Base-by-base conservation (phyloP, 2,113 vertebrate species). In the Rhea americana region DNA sequence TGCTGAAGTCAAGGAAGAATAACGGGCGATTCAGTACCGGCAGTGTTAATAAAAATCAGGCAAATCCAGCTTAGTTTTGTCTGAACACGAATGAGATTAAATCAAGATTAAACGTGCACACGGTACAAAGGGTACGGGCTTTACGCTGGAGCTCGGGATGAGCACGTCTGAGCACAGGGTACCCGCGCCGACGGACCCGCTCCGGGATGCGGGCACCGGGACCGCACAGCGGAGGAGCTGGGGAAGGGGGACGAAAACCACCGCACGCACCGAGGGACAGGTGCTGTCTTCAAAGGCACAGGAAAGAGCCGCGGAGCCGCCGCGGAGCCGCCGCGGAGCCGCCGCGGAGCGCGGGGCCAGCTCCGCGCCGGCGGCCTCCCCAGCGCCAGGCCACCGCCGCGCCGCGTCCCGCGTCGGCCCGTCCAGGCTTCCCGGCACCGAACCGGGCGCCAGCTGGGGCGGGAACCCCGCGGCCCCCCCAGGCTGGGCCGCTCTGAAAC, bases 11-110 rank as follows among this genome's bases (percentile, higher is more conserved):
- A 93, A 80, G 74, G 24, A 91, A 88, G 89, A 96, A 93, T 92
- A 95, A 96, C 95, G 93, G 83, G 85, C 93, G 95, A 92, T 95
- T 96, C 95, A 96, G 93, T 93, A 47, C 86, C 39, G 7, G 85
- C 51, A 94, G 86, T 43, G 74, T 89, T 88, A 89, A 94, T 76
- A 93, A 91, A 58, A 94, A 93, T 84, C 88, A 92, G 87, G 85
- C 89, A 95, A 95, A 95, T 94, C 82, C 94, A 93, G 86, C 91
- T 96, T 96, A 95, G 94, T 96, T 96, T 96, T 97, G 93, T 95
- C 92, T 96, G 93, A 95, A 97, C 91, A 95, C 47, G 87, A 93
- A 91, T 92, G 90, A 97, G 95, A 96, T 94, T 91, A 96, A 94
- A 95, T 93, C 95, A 93, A 95, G 95, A 96, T 93, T 97, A 95